These are phyloP conservation scores for Drosophila nr. fundita DNA, from an alignment of 2,888 invertebrate genomes.

Conservation along the genomic window DNA sequence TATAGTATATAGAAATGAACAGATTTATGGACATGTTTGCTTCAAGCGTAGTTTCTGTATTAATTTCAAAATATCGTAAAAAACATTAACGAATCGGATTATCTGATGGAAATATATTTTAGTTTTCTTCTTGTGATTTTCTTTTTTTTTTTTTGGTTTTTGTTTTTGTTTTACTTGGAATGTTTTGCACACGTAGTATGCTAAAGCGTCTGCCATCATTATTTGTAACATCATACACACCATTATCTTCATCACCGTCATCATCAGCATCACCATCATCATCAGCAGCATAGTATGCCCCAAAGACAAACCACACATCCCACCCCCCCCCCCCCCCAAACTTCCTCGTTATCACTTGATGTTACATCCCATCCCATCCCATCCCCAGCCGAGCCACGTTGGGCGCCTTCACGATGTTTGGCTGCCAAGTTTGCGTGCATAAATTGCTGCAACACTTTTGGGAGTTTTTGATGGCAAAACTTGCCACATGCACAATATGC, in stretches of 20 bases:
- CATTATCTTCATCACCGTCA: constrained; percentile 22
- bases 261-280: constrained; percentile 24
- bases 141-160: constrained; percentile 17
- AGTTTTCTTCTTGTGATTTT: constrained; percentile 25
- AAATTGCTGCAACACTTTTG: constrained; percentile 74
- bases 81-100: constrained; percentile 68
- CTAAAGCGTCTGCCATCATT: constrained; percentile 14
- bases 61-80: constrained; percentile 50
- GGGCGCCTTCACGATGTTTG: constrained; percentile 47
- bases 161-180: background rate
- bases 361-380: background rate
- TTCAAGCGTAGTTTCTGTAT: constrained; percentile 20
- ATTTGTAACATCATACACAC: constrained; percentile 23
- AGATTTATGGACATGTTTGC: background rate
- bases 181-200: constrained; percentile 12
- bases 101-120: constrained; percentile 50
- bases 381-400: background rate
- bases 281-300: constrained; percentile 6
- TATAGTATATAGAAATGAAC: background rate
- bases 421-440: constrained; percentile 66
- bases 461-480: constrained; percentile 70
- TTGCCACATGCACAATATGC: constrained; percentile 59
- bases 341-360: background rate
- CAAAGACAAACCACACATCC: constrained; percentile 19
- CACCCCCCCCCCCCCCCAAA: background rate